phyloP scores from a whole-genome alignment of 2,113 vertebrate species.

The Nothobranchius furzeri region DNA sequence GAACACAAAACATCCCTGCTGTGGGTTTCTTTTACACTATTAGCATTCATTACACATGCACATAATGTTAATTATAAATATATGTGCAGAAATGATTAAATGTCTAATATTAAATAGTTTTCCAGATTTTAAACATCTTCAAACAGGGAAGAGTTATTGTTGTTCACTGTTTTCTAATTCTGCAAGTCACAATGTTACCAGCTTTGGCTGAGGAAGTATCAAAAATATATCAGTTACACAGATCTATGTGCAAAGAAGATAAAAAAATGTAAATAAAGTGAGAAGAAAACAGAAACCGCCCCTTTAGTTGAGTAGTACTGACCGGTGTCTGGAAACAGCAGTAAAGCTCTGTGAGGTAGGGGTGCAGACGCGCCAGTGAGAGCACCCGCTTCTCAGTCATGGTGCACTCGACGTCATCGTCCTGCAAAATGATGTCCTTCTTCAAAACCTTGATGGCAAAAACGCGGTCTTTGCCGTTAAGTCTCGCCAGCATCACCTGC shows the following conservation, averaged over 20 bases:
- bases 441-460: slow-evolving; percentile 97
- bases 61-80: too few relatives aligned
- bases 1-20: not conserved
- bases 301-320: slow-evolving; percentile 51
- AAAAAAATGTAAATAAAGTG: too few relatives aligned
- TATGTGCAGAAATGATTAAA: not conserved
- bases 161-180: not conserved
- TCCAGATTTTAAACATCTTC: not conserved
- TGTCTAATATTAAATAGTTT: not conserved
- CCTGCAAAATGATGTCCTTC: slow-evolving; percentile 97
- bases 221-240: too few relatives aligned
- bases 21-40: not conserved
- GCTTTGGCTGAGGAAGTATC: too few relatives aligned
- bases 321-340: slow-evolving; percentile 96
- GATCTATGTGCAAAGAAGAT: too few relatives aligned
- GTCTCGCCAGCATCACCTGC: slow-evolving; percentile 94
- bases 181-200: too few relatives aligned
- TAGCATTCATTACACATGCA: not conserved
- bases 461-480: slow-evolving; percentile 83
- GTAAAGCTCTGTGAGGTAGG: slow-evolving; percentile 96
- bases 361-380: slow-evolving; percentile 88
- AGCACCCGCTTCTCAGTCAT: slow-evolving; percentile 97
- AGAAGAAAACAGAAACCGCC: too few relatives aligned
- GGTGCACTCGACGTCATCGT: slow-evolving; percentile 97
- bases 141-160: not conserved